Percentiles rank a stretch among this genome's conserved stretches.
Evolutionary conservation across 2,888 invertebrate species (phyloP).

Genomic region (Sarcophaga rosellei): DNA sequence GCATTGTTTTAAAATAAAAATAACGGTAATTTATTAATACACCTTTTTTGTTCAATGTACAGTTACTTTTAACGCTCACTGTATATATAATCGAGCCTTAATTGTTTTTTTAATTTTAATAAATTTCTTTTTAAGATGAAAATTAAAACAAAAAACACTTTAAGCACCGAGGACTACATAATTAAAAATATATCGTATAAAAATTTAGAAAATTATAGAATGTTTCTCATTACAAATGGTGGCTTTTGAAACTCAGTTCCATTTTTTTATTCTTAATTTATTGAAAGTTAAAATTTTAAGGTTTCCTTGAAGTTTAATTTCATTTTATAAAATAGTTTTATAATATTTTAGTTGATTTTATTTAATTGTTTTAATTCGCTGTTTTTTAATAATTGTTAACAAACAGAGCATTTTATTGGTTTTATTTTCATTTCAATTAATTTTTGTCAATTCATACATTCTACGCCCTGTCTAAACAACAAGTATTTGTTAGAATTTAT

Average conservation of each 20-base stretch:
- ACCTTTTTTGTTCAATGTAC: too few relatives aligned
- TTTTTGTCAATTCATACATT: background rate
- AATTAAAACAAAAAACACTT: too few relatives aligned
- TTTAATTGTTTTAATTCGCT: slow-evolving; percentile 32
- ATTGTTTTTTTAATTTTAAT: too few relatives aligned
- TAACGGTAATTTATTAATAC: too few relatives aligned
- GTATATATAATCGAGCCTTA: too few relatives aligned
- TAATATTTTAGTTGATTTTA: slow-evolving; percentile 9
- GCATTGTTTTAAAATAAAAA: too few relatives aligned
- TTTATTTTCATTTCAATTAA: background rate
- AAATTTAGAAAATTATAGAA: background rate
- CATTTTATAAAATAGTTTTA: slow-evolving; percentile 1
- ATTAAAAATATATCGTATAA: too few relatives aligned
- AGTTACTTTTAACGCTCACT: too few relatives aligned
- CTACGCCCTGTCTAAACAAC: slow-evolving; percentile 48
- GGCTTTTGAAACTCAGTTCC: background rate
- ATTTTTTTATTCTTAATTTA: background rate
- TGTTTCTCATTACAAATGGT: background rate
- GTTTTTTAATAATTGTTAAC: slow-evolving; percentile 36
- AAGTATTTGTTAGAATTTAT: slow-evolving; percentile 13
- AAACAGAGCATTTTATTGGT: slow-evolving; percentile 14
- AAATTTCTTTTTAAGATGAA: too few relatives aligned
- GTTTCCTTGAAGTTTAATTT: background rate
- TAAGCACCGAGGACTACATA: too few relatives aligned
- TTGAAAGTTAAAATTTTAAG: background rate